Evolutionary conservation across 1,140 invertebrate genomes (phyloP).

Genomic region (Drosophila bocqueti): DNA sequence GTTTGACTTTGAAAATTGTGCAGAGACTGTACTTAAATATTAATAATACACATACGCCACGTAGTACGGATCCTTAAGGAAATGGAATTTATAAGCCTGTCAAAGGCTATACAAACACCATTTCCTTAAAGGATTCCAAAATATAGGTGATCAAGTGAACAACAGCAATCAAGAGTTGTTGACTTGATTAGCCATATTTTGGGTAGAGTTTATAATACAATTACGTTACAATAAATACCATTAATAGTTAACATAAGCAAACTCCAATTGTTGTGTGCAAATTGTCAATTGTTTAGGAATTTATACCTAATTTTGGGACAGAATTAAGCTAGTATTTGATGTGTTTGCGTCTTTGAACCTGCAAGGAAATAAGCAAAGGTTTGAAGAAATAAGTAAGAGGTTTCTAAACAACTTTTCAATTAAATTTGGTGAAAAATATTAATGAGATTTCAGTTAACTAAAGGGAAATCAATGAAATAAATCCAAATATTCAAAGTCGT

Average conservation of each 20-base stretch:
- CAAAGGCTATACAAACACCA: constrained; percentile 23
- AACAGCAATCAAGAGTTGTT: not conserved
- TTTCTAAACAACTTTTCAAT: no score
- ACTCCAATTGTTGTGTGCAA: constrained; percentile 43
- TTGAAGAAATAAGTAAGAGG: not conserved
- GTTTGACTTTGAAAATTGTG: constrained; percentile 61
- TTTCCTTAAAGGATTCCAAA: constrained; percentile 23
- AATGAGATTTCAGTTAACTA: not conserved
- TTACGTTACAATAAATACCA: constrained; percentile 72
- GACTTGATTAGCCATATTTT: constrained; percentile 59
- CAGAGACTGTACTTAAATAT: constrained; percentile 60
- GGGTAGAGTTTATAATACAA: constrained; percentile 15
- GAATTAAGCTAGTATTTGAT: constrained; percentile 81
- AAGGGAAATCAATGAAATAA: not conserved
- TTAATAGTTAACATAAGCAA: constrained; percentile 81
- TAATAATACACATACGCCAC: constrained; percentile 62
- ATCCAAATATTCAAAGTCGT: not conserved
- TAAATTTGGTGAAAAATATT: not conserved
- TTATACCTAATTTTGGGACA: constrained; percentile 48
- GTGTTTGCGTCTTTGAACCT: constrained; percentile 81
- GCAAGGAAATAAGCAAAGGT: constrained; percentile 37
- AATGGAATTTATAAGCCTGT: constrained; percentile 26
- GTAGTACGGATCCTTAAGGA: not conserved
- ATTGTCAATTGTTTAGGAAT: constrained; percentile 28
- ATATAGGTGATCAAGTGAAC: constrained; percentile 60